Percentiles rank a stretch among this genome's conserved stretches.
Evolutionary conservation across 2,113 vertebrate species (phyloP).

Genomic region (Entelurus aequoreus): DNA sequence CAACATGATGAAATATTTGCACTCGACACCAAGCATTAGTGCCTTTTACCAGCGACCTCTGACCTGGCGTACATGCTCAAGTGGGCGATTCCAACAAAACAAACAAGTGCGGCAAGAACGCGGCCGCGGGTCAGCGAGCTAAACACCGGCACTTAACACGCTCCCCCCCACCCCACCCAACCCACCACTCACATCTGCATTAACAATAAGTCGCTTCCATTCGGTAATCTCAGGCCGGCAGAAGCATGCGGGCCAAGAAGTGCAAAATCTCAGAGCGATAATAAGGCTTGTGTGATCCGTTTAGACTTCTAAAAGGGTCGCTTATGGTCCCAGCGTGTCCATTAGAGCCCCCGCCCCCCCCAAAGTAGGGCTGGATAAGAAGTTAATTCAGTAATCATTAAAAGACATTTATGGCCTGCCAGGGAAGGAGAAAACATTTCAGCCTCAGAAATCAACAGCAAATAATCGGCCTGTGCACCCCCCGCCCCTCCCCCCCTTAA

Average conservation of each 20-base stretch:
- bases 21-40: conserved; percentile 42
- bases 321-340: conserved; percentile 11
- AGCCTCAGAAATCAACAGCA: conserved; percentile 44
- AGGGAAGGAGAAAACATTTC: conserved; percentile 50
- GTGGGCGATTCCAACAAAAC: conserved; percentile 51
- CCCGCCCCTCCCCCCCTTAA: conserved; percentile 26
- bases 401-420: conserved; percentile 23
- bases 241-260: conserved; percentile 40
- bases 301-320: conserved; percentile 11
- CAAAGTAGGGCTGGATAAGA: conserved; percentile 16
- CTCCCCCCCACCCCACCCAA: not conserved
- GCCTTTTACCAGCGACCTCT: conserved; percentile 44
- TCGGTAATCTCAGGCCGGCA: conserved; percentile 45
- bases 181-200: conserved; percentile 45
- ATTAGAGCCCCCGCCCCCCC: conserved; percentile 28
- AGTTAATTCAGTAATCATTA: conserved; percentile 43
- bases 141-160: conserved; percentile 52
- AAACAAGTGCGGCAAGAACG: conserved; percentile 21
- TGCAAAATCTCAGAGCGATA: conserved; percentile 29
- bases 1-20: conserved; percentile 1
- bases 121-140: conserved; percentile 18
- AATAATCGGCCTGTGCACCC: conserved; percentile 43
- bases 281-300: conserved; percentile 41
- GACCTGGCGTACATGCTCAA: conserved; percentile 23
- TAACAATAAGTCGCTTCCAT: conserved; percentile 60